Conservation (phyloP, 2,113 vertebrate species). For the Tetrax tetrax region DNA sequence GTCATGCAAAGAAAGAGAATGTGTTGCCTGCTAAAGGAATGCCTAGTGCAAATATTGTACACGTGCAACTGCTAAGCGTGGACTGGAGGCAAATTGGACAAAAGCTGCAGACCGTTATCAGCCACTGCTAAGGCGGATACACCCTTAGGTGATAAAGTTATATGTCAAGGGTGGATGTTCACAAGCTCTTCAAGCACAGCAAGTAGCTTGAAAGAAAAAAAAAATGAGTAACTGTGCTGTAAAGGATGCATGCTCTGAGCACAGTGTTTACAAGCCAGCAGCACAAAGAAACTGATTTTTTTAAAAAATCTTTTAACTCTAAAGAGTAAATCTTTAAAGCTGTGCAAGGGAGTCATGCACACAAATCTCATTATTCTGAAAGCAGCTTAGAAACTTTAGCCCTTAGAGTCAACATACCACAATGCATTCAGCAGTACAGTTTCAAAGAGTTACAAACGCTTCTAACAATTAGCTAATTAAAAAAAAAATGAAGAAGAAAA, state of each 20-base stretch:
- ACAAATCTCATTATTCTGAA: constrained; percentile 68
- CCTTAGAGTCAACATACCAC: constrained; percentile 60
- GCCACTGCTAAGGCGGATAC: not conserved
- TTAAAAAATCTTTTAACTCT: not conserved
- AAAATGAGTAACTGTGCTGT: not conserved
- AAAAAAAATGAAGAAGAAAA: not conserved
- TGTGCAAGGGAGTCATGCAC: constrained; percentile 30
- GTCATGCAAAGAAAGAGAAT: not conserved
- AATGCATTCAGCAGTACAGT: constrained; percentile 18
- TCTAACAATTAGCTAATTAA: constrained; percentile 41
- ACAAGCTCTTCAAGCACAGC: not conserved
- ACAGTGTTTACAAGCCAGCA: not conserved
- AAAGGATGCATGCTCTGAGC: not conserved
- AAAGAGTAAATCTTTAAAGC: constrained; percentile 51
- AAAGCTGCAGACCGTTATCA: not conserved
- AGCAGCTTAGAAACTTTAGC: constrained; percentile 64
- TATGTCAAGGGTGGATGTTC: not conserved
- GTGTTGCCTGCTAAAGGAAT: not conserved
- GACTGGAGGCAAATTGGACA: not conserved
- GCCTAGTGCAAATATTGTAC: not conserved
- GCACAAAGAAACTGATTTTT: constrained; percentile 34
- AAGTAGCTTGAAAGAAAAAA: not conserved
- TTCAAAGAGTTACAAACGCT: constrained; percentile 41
- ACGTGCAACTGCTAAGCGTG: not conserved
- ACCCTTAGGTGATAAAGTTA: not conserved